phyloP scores from a whole-genome alignment of 2,797 vertebrate species.

The Calcarius lapponicus region DNA sequence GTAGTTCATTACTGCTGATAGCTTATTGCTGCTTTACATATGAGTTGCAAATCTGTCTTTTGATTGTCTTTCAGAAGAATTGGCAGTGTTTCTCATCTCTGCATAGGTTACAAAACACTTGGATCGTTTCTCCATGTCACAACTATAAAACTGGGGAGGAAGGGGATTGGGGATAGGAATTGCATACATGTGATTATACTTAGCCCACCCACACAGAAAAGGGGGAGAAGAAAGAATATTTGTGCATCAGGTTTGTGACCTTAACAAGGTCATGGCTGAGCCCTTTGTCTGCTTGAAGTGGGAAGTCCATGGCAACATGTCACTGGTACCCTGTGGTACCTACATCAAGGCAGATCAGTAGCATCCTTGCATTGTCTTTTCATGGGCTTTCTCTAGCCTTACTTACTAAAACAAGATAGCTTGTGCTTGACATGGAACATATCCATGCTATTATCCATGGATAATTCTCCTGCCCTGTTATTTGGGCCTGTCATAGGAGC shows the following conservation, averaged over 20 bases:
- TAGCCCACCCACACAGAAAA: not conserved
- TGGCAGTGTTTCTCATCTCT: not conserved
- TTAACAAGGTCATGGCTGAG: not conserved
- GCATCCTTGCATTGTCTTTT: not conserved
- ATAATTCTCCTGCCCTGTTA: not conserved
- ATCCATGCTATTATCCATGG: not conserved
- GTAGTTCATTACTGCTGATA: not conserved
- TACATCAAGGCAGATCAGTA: not conserved
- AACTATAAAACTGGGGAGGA: fast-evolving
- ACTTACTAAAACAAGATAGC: not conserved
- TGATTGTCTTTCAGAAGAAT: not conserved
- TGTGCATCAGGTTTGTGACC: not conserved
- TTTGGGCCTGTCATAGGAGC: not conserved
- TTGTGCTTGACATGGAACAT: not conserved
- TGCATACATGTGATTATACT: not conserved
- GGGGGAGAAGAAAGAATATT: not conserved
- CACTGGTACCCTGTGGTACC: not conserved
- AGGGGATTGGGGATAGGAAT: fast-evolving
- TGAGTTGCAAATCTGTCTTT: not conserved
- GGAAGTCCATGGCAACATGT: not conserved
- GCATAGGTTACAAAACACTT: not conserved
- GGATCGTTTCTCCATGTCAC: not conserved
- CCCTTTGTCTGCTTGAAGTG: not conserved
- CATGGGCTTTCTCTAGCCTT: not conserved
- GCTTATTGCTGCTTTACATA: not conserved